Evolutionary conservation across 2,888 invertebrate genomes (phyloP), one percentile per base, ranked within the genome.

Genomic region (Andrena marginata): DNA sequence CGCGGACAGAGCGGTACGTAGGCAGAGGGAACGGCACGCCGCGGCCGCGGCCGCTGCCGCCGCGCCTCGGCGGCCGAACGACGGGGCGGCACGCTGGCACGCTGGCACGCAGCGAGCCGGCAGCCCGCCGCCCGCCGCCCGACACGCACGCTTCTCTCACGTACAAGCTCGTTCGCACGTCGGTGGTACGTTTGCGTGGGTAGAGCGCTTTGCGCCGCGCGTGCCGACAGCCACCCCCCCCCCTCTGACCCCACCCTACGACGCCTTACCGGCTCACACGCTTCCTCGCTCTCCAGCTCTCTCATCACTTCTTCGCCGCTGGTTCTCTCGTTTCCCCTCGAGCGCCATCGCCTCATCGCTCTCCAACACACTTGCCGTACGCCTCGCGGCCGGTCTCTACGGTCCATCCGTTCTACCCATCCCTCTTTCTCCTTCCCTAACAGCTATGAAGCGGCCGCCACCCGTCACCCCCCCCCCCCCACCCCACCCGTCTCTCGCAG

Each of bases 201-300:
- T 91, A 91, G 91, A 89, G 89, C 91, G 89, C 89, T 92, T 92
- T 89, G 90, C 90, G 92, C 91, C 91, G 92, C 92, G 93, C 93
- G 93, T 92, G 93, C 93, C 93, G 91, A 91, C 92, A 90, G 90
- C 90, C 86, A 87, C 33, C 33, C 33, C 33, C 33, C 33, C 33
- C 33, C 80, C 67, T 70, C 68, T 56, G 8, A 49, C 79, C 75
- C 62, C 70, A 16, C 62, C 48, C 20, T 63, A 5, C 78, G 65
- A 63, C 72, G 67, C 77, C 79, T 42, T 80, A 51, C 78, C 70
- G 42, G 23, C 64, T 60, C 63, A 20, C 78, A 62, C 63, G 64
- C 63, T 64, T 65, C 62, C 72, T 80, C 71, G 68, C 51, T 42
- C 76, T 72, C 78, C 73, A n/a, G 54, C 68, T 56, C 60, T 59